Base-by-base conservation (phyloP, 37 sponge, comb jelly and placozoan species). In the Amphimedon queenslandica region DNA sequence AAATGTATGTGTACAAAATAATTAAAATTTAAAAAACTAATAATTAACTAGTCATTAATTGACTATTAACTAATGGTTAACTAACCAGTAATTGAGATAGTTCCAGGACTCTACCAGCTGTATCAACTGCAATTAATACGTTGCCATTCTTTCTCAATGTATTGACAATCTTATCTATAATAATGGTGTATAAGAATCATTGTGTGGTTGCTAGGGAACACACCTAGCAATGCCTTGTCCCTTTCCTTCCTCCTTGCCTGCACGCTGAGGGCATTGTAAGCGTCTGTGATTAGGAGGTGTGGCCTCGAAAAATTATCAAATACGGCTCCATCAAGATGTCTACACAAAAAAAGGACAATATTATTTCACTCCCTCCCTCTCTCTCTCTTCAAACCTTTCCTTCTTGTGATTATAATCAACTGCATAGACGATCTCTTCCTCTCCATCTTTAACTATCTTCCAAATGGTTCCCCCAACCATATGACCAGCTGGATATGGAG, bases 391-490 rank as follows among this genome's bases (percentile, higher is more conserved):
- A 69, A 8, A 88, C 94, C 98, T 95, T 57, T 99, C 99, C 68
- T 99, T 99, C 77, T 93, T 94, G 89, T 99, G 99, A 76, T 93
- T 95, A 69, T 85, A 99, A 80, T 99, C 99, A 10, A 95, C 85
- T 39, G 99, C 99, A 78, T 99, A 99, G 31, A 99, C 76, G 60
- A 99, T 99, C 37, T 93, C 98, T 55, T 99, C 99, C 67, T 95
- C 99, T 21, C 90, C 96, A 40, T 99, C 95, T 73, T 99, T 99
- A 36, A 91, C 79, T 57, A 99, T 99, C 81, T 90, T 95, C 99
- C 99, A 99, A 71, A 99, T 93, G 57, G 99, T 84, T 0, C 99
- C 99, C 0, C 99, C 99, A 27, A 99, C 91, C 91, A 95, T 99
- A 78, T 99, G 99, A 34, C 99, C 99, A 23, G 96, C 91, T 21